Conservation (phyloP, 2,797 vertebrate species). For the Poeciliopsis infans region DNA sequence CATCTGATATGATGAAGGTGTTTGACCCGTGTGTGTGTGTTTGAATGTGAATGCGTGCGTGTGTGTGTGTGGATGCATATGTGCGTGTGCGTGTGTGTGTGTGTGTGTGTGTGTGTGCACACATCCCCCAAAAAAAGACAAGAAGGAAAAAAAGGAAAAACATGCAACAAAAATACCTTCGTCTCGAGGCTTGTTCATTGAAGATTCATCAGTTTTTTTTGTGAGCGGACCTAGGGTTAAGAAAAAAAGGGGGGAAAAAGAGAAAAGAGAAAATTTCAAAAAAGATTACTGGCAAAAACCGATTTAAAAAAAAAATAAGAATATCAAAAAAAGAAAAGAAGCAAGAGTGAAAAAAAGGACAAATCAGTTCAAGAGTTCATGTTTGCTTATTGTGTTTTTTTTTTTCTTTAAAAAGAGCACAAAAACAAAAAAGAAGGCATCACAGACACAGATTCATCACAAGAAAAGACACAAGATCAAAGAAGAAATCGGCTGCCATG, state of each 20-base stretch:
- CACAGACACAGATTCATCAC: slow-evolving; percentile 83
- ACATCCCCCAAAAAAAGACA: slow-evolving; percentile 80
- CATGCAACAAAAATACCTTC: slow-evolving; percentile 89
- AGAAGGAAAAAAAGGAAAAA: slow-evolving; percentile 82
- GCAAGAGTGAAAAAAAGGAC: slow-evolving; percentile 85
- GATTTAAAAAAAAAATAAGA: slow-evolving; percentile 68
- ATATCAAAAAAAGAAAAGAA: slow-evolving; percentile 86
- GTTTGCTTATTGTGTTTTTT: slow-evolving; percentile 58
- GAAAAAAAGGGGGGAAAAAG: slow-evolving; percentile 91
- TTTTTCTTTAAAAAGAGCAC: slow-evolving; percentile 72
- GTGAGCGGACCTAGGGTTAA: slow-evolving; percentile 97
- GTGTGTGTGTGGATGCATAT: background rate
- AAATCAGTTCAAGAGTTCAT: slow-evolving; percentile 81
- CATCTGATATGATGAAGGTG: slow-evolving; percentile 52
- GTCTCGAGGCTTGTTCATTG: slow-evolving; percentile 89
- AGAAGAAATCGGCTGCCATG: slow-evolving; percentile 68
- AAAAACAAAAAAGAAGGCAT: slow-evolving; percentile 82
- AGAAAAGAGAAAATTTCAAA: slow-evolving; percentile 91
- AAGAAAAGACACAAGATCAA: slow-evolving; percentile 86
- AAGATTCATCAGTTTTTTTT: slow-evolving; percentile 95
- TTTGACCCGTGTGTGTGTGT: slow-evolving; percentile 19
- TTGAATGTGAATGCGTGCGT: background rate
- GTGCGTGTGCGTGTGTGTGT: background rate
- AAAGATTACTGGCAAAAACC: slow-evolving; percentile 87
- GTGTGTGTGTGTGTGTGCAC: slow-evolving; percentile 41